These are phyloP conservation scores for Noctua comes DNA, from an alignment of 2,888 invertebrate genomes.

Conservation along the genomic window DNA sequence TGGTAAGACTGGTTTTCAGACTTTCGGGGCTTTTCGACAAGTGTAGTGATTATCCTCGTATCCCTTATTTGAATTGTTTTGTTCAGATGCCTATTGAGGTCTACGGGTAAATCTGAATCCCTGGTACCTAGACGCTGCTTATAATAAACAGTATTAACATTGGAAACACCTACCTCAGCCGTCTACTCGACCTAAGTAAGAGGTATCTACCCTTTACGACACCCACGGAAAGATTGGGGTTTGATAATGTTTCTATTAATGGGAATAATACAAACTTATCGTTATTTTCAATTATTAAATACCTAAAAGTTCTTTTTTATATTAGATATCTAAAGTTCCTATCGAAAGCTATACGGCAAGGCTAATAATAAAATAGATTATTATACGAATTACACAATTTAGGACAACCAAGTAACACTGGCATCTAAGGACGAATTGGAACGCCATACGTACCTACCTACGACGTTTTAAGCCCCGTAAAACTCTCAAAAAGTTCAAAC, in stretches of 20 bases:
- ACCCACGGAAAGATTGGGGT: neutral
- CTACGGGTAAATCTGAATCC: neutral
- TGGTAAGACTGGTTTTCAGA: neutral
- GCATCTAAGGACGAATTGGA: neutral
- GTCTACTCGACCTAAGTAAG: neutral
- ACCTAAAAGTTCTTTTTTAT: neutral
- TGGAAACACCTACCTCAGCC: neutral
- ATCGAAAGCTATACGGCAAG: neutral
- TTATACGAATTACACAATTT: neutral
- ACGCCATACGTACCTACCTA: neutral
- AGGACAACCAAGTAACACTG: neutral
- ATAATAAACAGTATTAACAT: neutral
- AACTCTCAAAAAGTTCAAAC: conserved; percentile 18
- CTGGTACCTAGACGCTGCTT: neutral
- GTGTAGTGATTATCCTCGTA: neutral
- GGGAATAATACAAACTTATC: neutral
- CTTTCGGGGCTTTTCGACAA: neutral
- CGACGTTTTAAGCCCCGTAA: neutral
- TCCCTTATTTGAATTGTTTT: neutral
- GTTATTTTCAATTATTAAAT: neutral
- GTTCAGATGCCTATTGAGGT: neutral
- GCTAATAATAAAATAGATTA: neutral
- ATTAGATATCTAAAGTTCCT: neutral
- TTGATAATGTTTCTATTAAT: neutral
- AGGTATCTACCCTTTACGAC: neutral